Evolutionary conservation across 2,113 vertebrate genomes (phyloP).

Genomic region (Aplodontia rufa): DNA sequence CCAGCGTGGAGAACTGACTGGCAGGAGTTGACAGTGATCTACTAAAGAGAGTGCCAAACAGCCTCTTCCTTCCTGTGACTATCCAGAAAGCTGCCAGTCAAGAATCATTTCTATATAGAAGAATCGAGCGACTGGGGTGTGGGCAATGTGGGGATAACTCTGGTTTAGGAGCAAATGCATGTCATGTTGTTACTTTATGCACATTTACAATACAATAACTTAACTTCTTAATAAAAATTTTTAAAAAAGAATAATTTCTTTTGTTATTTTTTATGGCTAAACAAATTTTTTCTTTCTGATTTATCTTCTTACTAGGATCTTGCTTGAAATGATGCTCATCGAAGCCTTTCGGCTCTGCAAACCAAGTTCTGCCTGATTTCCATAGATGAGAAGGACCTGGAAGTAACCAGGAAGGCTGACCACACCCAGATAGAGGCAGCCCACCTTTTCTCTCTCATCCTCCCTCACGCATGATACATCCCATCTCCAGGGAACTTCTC

Average conservation of each 20-base stretch:
- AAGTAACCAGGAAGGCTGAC: neutral
- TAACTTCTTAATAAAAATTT: no score
- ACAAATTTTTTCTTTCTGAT: neutral
- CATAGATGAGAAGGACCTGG: no score
- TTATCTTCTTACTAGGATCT: neutral
- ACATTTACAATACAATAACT: no score
- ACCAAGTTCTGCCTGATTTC: neutral
- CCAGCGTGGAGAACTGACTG: rapidly evolving
- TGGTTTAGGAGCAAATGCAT: no score
- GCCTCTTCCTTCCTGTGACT: neutral
- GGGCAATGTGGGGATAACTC: no score
- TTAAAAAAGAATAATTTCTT: neutral
- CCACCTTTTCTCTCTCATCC: neutral
- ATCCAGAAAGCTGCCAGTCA: neutral
- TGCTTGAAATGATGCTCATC: neutral
- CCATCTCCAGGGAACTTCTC: neutral
- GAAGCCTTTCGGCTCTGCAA: neutral
- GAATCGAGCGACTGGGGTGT: no score
- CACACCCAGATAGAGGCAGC: neutral
- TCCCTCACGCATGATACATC: rapidly evolving
- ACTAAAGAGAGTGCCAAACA: neutral
- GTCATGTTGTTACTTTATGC: no score
- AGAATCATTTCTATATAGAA: neutral
- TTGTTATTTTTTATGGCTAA: neutral
- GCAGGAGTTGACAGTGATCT: neutral